Percentiles rank a stretch among this genome's conserved stretches.
Evolutionary conservation across 2,113 vertebrate species (phyloP).

Genomic region (Anser brachyrhynchus): DNA sequence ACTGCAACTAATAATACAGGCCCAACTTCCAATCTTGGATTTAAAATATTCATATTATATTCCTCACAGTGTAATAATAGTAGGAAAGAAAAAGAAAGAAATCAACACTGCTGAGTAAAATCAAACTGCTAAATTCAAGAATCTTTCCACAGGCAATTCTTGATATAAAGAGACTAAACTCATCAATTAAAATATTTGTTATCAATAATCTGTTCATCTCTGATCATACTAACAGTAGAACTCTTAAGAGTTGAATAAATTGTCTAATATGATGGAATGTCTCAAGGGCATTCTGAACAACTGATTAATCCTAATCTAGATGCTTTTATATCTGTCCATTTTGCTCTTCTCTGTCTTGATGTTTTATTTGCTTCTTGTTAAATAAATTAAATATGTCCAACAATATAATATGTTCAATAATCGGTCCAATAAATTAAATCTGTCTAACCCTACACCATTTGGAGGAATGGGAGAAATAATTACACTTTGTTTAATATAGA

Average conservation of each 20-base stretch:
- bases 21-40: background rate
- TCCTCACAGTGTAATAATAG: background rate
- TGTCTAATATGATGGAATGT: background rate
- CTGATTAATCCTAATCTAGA: background rate
- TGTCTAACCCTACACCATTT: background rate
- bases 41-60: background rate
- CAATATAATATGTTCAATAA: background rate
- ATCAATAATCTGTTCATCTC: background rate
- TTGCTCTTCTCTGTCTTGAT: background rate
- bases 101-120: background rate
- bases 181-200: background rate
- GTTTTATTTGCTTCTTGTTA: background rate
- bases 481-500: background rate
- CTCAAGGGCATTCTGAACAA: background rate
- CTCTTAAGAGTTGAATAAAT: background rate
- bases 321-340: background rate
- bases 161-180: background rate
- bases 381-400: background rate
- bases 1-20: background rate
- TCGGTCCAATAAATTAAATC: background rate
- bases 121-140: background rate
- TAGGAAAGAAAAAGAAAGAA: rapidly evolving
- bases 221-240: background rate
- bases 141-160: background rate
- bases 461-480: background rate